Percentiles rank a stretch among this genome's conserved stretches.
phyloP scores from a whole-genome alignment of 2,797 vertebrate species.

The Crenichthys baileyi region DNA sequence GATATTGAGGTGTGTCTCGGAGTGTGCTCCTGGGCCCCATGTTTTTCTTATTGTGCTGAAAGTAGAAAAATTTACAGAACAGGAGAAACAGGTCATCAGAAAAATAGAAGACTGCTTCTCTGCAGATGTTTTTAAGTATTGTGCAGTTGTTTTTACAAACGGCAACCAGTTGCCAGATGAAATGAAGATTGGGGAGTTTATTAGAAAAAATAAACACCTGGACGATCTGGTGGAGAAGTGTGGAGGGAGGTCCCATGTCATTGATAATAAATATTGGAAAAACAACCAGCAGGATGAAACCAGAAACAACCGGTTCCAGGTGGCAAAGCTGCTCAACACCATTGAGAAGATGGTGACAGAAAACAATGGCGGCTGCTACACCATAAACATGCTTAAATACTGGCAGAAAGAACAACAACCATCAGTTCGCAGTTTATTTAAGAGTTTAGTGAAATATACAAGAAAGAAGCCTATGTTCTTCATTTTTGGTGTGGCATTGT shows the following conservation, averaged over 20 bases:
- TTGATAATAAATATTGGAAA: slow-evolving; percentile 25
- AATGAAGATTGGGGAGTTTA: slow-evolving; percentile 21
- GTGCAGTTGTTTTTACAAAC: slow-evolving; percentile 63
- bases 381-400: background rate
- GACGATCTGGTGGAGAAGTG: slow-evolving; percentile 52
- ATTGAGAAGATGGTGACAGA: background rate
- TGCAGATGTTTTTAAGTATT: slow-evolving; percentile 43
- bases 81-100: slow-evolving; percentile 41
- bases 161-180: slow-evolving; percentile 51
- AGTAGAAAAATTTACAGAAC: slow-evolving; percentile 65
- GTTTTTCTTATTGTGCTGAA: slow-evolving; percentile 70
- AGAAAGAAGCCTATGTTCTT: background rate
- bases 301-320: slow-evolving; percentile 16
- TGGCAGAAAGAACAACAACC: background rate
- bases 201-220: slow-evolving; percentile 21
- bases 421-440: background rate
- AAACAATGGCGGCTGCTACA: slow-evolving; percentile 2
- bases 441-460: background rate
- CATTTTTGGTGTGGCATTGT: background rate
- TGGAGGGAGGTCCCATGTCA: background rate
- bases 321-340: background rate
- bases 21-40: slow-evolving; percentile 61
- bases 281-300: background rate
- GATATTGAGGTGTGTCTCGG: slow-evolving; percentile 45
- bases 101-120: slow-evolving; percentile 57